These are phyloP conservation scores for Vesta saturnalis DNA, from an alignment of 2,888 invertebrate species.

Conservation along the genomic window DNA sequence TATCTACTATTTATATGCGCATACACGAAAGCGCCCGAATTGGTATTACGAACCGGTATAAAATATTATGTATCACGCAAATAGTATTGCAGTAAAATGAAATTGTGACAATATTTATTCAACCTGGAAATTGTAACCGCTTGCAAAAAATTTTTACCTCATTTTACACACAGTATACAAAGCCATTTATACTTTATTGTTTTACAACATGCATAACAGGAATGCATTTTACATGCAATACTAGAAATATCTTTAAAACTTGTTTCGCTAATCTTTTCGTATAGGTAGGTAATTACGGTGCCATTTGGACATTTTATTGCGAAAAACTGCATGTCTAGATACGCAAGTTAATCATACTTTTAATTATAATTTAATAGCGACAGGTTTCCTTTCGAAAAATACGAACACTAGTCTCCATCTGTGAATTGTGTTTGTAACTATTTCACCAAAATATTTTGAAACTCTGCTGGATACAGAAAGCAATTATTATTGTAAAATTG, in stretches of 20 bases:
- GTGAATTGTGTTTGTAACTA: too few relatives aligned
- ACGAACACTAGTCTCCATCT: too few relatives aligned
- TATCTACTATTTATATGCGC: conserved; percentile 34
- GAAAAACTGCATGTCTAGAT: too few relatives aligned
- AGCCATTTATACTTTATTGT: conserved; percentile 16
- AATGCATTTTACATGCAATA: conserved; percentile 20
- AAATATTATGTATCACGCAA: conserved; percentile 20
- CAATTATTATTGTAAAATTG: too few relatives aligned
- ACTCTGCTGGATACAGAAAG: too few relatives aligned
- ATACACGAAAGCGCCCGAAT: conserved; percentile 30
- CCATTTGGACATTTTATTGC: too few relatives aligned
- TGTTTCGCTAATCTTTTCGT: too few relatives aligned
- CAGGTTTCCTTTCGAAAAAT: too few relatives aligned
- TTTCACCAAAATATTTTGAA: too few relatives aligned
- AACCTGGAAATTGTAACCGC: neutral
- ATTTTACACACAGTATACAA: conserved; percentile 7
- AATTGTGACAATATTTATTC: neutral
- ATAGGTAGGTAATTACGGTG: too few relatives aligned
- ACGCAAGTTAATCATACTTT: too few relatives aligned
- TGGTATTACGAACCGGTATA: conserved; percentile 18
- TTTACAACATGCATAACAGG: conserved; percentile 18
- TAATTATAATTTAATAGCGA: too few relatives aligned
- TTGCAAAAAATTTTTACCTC: conserved; percentile 14
- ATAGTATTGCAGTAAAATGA: conserved; percentile 3
- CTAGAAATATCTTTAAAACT: neutral